Conservation (phyloP, 2,797 vertebrate species). For the Coendou prehensilis region DNA sequence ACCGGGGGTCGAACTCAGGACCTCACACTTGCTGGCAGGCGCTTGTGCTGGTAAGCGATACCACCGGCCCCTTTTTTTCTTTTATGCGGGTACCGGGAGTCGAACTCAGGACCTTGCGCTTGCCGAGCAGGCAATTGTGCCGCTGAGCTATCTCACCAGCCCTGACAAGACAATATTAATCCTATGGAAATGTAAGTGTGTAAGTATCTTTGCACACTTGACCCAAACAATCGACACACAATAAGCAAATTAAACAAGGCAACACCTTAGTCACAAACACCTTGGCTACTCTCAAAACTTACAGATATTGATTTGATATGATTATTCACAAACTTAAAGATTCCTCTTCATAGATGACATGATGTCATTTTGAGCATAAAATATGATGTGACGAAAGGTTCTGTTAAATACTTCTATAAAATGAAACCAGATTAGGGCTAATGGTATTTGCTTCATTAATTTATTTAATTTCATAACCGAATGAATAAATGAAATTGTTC, state of each 20-base stretch:
- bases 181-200: neutral
- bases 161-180: conserved; percentile 15
- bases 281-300: neutral
- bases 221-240: conserved; percentile 26
- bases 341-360: neutral
- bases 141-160: too few species aligned
- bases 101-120: too few species aligned
- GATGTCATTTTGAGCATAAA: conserved; percentile 7
- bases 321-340: conserved; percentile 25
- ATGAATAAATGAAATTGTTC: conserved; percentile 6
- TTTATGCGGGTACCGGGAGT: too few species aligned
- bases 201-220: neutral
- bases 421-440: conserved; percentile 24
- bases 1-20: too few species aligned
- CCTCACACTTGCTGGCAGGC: too few species aligned
- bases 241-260: conserved; percentile 22
- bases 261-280: neutral
- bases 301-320: neutral
- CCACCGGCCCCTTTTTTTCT: too few species aligned
- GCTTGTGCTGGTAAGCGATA: too few species aligned
- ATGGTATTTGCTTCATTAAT: conserved; percentile 41
- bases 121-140: too few species aligned
- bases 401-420: conserved; percentile 26
- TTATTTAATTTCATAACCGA: conserved; percentile 42
- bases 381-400: neutral